phyloP scores from a whole-genome alignment of 2,113 vertebrate species.

The Xenopus tropicalis region DNA sequence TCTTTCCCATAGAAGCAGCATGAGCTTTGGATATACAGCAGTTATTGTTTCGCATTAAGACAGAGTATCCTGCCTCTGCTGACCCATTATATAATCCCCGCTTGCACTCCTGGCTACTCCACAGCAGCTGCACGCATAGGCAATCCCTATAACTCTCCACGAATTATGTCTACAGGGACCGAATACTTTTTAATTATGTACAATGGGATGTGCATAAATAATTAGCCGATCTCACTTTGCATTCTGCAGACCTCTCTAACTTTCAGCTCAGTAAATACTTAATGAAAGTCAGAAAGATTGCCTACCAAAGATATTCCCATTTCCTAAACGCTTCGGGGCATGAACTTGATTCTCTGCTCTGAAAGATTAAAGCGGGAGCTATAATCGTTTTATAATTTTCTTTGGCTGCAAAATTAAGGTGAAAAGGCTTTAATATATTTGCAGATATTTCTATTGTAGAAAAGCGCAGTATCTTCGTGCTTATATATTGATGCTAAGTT shows the following conservation, averaged over 20 bases:
- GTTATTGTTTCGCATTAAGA: not conserved
- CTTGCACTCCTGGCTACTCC: conserved; percentile 9
- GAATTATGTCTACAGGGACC: conserved; percentile 24
- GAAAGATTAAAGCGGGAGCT: conserved; percentile 19
- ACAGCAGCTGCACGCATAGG: conserved; percentile 7
- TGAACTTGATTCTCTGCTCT: conserved; percentile 38
- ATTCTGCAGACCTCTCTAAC: conserved; percentile 34
- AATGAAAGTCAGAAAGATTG: conserved; percentile 51
- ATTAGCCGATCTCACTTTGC: conserved; percentile 35
- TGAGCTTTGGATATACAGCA: too few relatives aligned
- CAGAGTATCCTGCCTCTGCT: not conserved
- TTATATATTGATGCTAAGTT: too few relatives aligned
- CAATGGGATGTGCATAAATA: conserved; percentile 43
- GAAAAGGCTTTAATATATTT: conserved; percentile 7
- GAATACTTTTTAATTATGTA: conserved; percentile 39
- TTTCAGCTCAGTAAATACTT: conserved; percentile 45
- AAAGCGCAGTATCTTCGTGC: not conserved
- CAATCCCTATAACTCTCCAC: conserved; percentile 32
- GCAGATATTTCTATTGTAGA: not conserved
- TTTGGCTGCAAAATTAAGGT: conserved; percentile 4
- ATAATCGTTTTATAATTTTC: conserved; percentile 30
- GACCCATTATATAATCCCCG: conserved; percentile 5
- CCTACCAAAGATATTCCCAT: conserved; percentile 55
- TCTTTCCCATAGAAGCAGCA: too few relatives aligned
- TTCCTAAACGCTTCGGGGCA: conserved; percentile 41